Percentiles rank a stretch among this genome's conserved stretches.
These are phyloP conservation scores for Polyommatus icarus DNA, from an alignment of 2,888 invertebrate genomes.

Conservation along the genomic window DNA sequence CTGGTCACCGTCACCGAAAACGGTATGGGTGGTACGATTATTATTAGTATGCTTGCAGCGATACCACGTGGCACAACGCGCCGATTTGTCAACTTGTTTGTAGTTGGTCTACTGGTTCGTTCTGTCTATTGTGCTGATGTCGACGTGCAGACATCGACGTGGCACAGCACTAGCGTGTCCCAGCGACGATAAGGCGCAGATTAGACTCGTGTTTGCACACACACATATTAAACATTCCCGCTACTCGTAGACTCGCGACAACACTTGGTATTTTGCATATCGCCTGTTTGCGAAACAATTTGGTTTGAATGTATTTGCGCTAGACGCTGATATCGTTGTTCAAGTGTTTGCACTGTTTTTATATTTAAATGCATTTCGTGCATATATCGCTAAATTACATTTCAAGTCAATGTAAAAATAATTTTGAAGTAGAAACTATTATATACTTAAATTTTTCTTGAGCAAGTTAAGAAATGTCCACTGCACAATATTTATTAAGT, in stretches of 20 bases:
- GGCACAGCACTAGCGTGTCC: constrained; percentile 45
- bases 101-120: too few species aligned
- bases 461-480: neutral
- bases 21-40: too few species aligned
- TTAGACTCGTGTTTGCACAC: constrained; percentile 75
- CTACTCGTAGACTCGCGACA: constrained; percentile 62
- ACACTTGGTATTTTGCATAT: constrained; percentile 68
- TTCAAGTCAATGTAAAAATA: neutral
- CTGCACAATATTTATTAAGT: neutral
- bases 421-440: neutral
- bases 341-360: constrained; percentile 37
- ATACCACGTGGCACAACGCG: too few species aligned
- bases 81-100: too few species aligned
- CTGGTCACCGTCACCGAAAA: too few species aligned
- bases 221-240: constrained; percentile 72
- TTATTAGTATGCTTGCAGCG: too few species aligned
- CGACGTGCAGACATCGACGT: constrained; percentile 39
- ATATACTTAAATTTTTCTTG: neutral
- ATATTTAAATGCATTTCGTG: constrained; percentile 13
- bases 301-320: constrained; percentile 62
- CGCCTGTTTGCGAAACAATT: constrained; percentile 70
- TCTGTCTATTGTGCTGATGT: neutral
- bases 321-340: constrained; percentile 40
- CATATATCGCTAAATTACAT: neutral
- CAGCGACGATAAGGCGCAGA: constrained; percentile 70